Conservation (phyloP, 1,140 invertebrate genomes). For the Hyphantria cunea region DNA sequence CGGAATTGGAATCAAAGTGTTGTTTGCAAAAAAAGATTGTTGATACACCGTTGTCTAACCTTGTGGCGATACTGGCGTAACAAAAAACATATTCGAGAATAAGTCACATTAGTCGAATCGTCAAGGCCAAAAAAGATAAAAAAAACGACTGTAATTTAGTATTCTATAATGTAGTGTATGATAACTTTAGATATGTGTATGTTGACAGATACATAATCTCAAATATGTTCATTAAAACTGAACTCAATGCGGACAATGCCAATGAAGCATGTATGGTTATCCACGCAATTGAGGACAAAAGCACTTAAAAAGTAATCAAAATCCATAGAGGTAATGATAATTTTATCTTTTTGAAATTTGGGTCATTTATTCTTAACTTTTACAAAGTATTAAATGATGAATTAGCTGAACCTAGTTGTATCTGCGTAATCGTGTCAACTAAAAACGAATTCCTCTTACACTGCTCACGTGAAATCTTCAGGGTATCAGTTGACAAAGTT, state of each 20-base stretch:
- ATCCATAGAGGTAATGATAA: constrained; percentile 12
- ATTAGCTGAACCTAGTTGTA: neutral
- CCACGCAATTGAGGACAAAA: neutral
- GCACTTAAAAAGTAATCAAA: constrained; percentile 25
- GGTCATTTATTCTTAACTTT: neutral
- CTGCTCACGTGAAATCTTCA: constrained; percentile 26
- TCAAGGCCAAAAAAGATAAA: no score
- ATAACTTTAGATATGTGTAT: no score
- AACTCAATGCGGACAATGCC: neutral
- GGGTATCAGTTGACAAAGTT: constrained; percentile 8
- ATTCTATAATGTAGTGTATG: no score
- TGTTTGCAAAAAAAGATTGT: no score
- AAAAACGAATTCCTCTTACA: constrained; percentile 9
- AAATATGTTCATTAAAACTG: no score
- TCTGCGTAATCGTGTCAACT: neutral
- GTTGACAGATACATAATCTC: no score
- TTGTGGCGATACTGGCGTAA: no score
- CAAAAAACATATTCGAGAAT: no score
- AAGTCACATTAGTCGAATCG: no score
- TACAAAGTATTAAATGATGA: neutral
- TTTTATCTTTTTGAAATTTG: constrained; percentile 19
- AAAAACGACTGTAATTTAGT: no score
- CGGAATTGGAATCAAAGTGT: no score
- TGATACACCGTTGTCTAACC: no score
- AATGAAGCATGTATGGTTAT: constrained; percentile 5